Conservation (phyloP, 2,797 vertebrate genomes). For the Chiloscyllium punctatum region DNA sequence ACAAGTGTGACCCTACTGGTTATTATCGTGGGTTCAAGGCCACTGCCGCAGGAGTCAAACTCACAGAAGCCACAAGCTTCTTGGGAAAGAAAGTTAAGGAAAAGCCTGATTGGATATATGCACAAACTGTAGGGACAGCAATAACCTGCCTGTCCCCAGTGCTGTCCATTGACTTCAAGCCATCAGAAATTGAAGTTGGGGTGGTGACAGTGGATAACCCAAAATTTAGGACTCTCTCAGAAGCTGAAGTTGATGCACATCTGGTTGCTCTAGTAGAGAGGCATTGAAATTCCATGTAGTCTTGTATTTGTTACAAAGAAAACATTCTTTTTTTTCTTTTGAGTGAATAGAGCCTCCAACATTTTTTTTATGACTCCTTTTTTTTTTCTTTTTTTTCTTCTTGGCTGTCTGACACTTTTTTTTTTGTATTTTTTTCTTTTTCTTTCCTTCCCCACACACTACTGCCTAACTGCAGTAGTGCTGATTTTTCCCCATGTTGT, state of each 20-base stretch:
- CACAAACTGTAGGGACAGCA: slow-evolving; percentile 87
- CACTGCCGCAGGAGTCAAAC: slow-evolving; percentile 94
- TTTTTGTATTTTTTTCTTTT: too few species aligned
- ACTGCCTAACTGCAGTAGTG: too few species aligned
- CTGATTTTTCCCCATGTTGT: too few species aligned
- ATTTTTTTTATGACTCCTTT: too few species aligned
- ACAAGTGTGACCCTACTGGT: slow-evolving; percentile 94
- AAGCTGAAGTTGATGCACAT: slow-evolving; percentile 83
- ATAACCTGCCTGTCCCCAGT: slow-evolving; percentile 91
- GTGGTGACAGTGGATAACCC: slow-evolving; percentile 82
- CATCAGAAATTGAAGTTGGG: slow-evolving; percentile 89
- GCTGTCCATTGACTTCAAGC: slow-evolving; percentile 94
- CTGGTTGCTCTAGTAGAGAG: slow-evolving; percentile 88
- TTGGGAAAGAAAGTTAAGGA: slow-evolving; percentile 99
- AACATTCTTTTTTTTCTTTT: background rate
- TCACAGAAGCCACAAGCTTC: slow-evolving; percentile 96
- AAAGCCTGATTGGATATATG: slow-evolving; percentile 95
- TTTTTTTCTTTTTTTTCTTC: too few species aligned
- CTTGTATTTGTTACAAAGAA: slow-evolving; percentile 47
- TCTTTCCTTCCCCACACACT: too few species aligned
- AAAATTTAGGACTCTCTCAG: slow-evolving; percentile 93
- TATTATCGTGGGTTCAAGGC: slow-evolving; percentile 98
- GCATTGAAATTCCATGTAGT: slow-evolving; percentile 62
- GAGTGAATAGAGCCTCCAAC: too few species aligned
- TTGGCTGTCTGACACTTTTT: too few species aligned